phyloP scores from a whole-genome alignment of 1,140 invertebrate genomes.

The Drosophila parabipectinata region DNA sequence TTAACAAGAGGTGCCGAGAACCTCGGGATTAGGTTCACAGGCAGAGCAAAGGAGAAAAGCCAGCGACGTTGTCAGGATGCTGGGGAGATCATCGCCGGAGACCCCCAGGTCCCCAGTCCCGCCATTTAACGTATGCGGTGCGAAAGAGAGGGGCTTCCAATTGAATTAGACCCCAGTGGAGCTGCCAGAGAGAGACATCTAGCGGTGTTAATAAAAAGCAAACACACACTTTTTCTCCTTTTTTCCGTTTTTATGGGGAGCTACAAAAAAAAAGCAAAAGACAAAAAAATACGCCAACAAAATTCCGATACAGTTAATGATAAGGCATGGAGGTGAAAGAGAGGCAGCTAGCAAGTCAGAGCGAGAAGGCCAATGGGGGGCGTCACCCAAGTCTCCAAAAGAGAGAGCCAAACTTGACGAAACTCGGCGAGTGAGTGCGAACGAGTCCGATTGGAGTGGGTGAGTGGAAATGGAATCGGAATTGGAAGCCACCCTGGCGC shows the following conservation, averaged over 20 bases:
- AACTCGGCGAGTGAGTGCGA: slow-evolving; percentile 37
- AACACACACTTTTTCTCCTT: slow-evolving; percentile 53
- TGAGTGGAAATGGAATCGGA: slow-evolving; percentile 1
- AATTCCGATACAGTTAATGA: slow-evolving; percentile 82
- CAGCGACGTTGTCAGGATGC: slow-evolving; percentile 45
- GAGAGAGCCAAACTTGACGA: slow-evolving; percentile 36
- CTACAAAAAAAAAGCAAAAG: slow-evolving; percentile 35
- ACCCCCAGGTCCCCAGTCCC: not conserved
- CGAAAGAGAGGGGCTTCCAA: slow-evolving; percentile 53
- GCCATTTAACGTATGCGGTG: slow-evolving; percentile 26
- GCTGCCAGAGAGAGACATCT: slow-evolving; percentile 77
- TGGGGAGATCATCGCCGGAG: slow-evolving; percentile 15
- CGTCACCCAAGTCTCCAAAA: slow-evolving; percentile 14
- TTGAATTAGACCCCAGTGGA: slow-evolving; percentile 71
- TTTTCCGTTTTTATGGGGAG: slow-evolving; percentile 26
- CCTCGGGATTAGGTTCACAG: slow-evolving; percentile 79
- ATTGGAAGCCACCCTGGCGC: slow-evolving; percentile 19
- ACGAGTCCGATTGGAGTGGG: slow-evolving; percentile 34
- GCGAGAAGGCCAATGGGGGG: slow-evolving; percentile 6
- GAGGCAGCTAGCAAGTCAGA: slow-evolving; percentile 18
- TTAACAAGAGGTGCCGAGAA: slow-evolving; percentile 76
- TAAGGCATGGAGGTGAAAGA: slow-evolving; percentile 45
- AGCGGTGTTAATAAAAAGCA: slow-evolving; percentile 80
- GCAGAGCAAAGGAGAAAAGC: slow-evolving; percentile 34
- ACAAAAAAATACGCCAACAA: slow-evolving; percentile 14